Evolutionary conservation across 2,113 vertebrate species (phyloP), one percentile per base, ranked within the genome.

Genomic region (Progne subis): DNA sequence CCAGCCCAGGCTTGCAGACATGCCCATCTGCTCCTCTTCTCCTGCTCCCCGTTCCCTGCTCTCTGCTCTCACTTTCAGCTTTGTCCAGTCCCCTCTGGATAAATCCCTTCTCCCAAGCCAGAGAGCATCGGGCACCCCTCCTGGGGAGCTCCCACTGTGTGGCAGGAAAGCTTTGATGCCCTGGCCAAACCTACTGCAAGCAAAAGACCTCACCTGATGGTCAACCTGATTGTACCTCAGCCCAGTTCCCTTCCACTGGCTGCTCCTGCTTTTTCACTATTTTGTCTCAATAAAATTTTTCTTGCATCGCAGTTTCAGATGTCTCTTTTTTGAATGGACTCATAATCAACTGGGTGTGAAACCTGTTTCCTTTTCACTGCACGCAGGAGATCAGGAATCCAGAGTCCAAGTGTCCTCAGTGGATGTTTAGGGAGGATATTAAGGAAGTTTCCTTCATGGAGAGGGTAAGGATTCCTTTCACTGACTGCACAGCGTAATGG

Each of bases 181-280:
- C 34, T 77, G 34, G 29, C 21, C 8, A 20, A 32, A n/a, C 5
- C 2, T 3, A 0, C 7, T 17, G 5, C n/a, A 6, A 16, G 3
- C 7, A 29, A 26, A 13, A 20, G 5, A 11, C 6, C 6, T 11
- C 0, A 0, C 1, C 9, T 34, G 4, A 18, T 7, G 14, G 9
- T 18, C 1, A 0, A 15, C 8, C 4, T 46, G 1, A 2, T 5
- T 39, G 4, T 4, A 18, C 6, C 7, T 77, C 31, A 9, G 12
- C 5, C 3, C 3, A 2, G 0, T 5, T 63, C 6, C 25, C 10
- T 70, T 77, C 15, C 7, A 8, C 28, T 60, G 32, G 2, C 4
- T 53, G 3, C 8, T 34, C 15, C 24, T 64, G 5, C 6, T 28
- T 53, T n/a, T 43, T 53, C 23, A 29, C 6, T 23, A 0, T 28